Conservation (phyloP, 2,888 invertebrate species). For the Lithosia quadra region DNA sequence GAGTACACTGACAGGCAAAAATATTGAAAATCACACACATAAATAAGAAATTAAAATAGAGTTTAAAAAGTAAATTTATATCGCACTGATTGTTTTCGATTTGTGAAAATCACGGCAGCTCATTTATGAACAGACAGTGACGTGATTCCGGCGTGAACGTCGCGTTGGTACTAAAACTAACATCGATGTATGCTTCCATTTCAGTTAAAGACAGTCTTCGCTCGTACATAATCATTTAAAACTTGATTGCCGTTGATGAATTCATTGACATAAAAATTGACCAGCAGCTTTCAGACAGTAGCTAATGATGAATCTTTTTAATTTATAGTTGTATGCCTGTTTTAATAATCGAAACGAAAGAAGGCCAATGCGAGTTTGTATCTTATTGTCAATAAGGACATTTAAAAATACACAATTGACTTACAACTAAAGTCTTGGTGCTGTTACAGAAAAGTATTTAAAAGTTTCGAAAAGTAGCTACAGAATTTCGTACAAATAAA, state of each 20-base stretch:
- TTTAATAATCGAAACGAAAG: not conserved
- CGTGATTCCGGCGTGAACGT: constrained; percentile 67
- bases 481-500: not conserved
- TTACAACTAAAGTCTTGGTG: not conserved
- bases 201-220: constrained; percentile 43
- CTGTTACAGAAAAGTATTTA: not conserved
- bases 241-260: constrained; percentile 65
- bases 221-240: constrained; percentile 40
- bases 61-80: constrained; percentile 8
- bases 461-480: not conserved
- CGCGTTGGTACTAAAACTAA: constrained; percentile 63
- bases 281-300: constrained; percentile 58
- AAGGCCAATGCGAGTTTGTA: not conserved
- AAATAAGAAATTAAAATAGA: constrained; percentile 3
- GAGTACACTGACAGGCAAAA: constrained; percentile 40
- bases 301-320: constrained; percentile 28
- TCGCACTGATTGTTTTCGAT: constrained; percentile 34
- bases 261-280: constrained; percentile 68
- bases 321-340: not conserved
- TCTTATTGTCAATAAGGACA: not conserved
- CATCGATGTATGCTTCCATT: constrained; percentile 45
- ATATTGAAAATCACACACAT: not conserved
- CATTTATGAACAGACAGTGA: constrained; percentile 52
- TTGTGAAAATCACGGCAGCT: constrained; percentile 48
- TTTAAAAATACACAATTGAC: not conserved